Base-by-base conservation (phyloP, 2,888 invertebrate genomes). In the Proisotoma minuta region DNA sequence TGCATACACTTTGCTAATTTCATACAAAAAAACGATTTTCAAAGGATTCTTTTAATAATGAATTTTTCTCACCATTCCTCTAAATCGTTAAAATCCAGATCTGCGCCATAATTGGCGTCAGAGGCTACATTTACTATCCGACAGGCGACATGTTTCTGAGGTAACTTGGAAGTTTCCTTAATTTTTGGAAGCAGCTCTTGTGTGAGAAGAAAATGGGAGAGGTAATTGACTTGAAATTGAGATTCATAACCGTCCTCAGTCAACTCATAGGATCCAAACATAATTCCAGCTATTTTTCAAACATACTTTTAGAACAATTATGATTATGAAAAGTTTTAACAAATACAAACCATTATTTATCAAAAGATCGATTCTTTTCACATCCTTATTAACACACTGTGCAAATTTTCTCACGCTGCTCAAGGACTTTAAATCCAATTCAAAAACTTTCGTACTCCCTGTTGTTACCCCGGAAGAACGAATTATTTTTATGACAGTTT, bases 241-340 rank as follows among this genome's bases (percentile, higher is more conserved):
- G 85, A 84, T 78, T 95, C 95, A 75, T 85, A 86, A 0, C 91
- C 91, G 76, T 94, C 92, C 71, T 83, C 83, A 0, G 91, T 90
- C 72, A 87, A 79, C 59, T 82, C 81, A 73, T 85, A 88, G 27
- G 91, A 89, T 5, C 86, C 85, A 77, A 89, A 90, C 93, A 95
- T 93, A 51, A 94, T 85, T 27, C 92, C 95, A 75, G 95, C 93
- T 86, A n/a, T n/a, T n/a, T n/a, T n/a, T n/a, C n/a, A n/a, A n/a
- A n/a, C n/a, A n/a, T n/a, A n/a, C n/a, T n/a, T n/a, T n/a, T n/a
- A n/a, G n/a, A n/a, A n/a, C n/a, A n/a, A n/a, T n/a, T n/a, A n/a
- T n/a, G n/a, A n/a, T n/a, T n/a, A n/a, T n/a, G n/a, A n/a, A n/a
- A n/a, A n/a, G n/a, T n/a, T n/a, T n/a, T n/a, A n/a, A n/a, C n/a